Base-by-base conservation (phyloP, 2,797 vertebrate species). In the Thamnophis elegans region DNA sequence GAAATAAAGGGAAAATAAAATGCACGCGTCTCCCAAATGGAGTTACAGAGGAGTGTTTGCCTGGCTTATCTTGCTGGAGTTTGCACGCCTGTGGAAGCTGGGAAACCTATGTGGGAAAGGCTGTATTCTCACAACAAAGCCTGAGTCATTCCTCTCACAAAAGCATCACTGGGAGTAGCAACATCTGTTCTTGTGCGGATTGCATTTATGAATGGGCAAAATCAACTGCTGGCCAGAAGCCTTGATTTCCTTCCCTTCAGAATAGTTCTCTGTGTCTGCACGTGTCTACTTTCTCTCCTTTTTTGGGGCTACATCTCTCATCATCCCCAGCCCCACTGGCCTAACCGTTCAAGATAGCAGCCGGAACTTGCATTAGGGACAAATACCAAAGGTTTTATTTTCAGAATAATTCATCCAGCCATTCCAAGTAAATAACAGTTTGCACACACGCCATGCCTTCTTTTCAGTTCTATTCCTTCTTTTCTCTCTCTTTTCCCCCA, bases 391-490 rank as follows among this genome's bases (percentile, higher is more conserved):
- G 89, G 88, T 92, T 91, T 94, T 53, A 28, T 87, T 94, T 94
- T 92, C 95, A 62, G 91, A 92, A 91, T 89, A 92, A 96, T 93
- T 95, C 93, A 93, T 65, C 93, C 93, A 94, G 54, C 92, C 90
- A 88, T 78, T 85, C 90, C 91, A 94, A 95, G 94, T 56, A 92
- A 93, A 93, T 93, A 91, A 68, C 87, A 90, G 92, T 90, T 89
- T 94, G 95, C 93, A 96, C 94, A 95, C 94, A 94, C 85, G 95
- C 95, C 95, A 95, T 90, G 93, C 93, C 90, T n/a, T n/a, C n/a
- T n/a, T n/a, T 91, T 94, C 82, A 36, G 32, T 47, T 47, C 47
- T 47, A 47, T 47, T 47, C 47, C 47, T 47, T 47, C 47, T 47
- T 47, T 92, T 95, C 93, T 56, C 51, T 58, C 92, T 93, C 92